Percentiles rank a stretch among this genome's conserved stretches.
Conservation (phyloP, 2,888 invertebrate species). For the Resseliella maxima region DNA sequence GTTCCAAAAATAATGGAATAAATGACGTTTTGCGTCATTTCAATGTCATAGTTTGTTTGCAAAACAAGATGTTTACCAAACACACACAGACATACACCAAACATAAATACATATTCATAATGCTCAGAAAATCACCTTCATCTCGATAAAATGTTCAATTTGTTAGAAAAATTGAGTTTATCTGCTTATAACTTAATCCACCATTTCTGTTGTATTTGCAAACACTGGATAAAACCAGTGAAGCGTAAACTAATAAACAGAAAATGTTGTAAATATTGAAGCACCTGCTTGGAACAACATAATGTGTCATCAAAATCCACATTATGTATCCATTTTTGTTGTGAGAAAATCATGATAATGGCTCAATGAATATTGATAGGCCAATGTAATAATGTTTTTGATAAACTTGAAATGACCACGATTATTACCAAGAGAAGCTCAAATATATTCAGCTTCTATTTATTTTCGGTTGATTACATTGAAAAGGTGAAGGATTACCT, state of each 20-base stretch:
- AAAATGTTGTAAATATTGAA: not conserved
- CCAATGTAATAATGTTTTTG: not conserved
- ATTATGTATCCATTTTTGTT: not conserved
- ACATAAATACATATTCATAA: no score
- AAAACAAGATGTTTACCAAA: not conserved
- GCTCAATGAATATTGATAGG: constrained; percentile 19
- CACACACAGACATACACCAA: not conserved
- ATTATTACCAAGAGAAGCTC: not conserved
- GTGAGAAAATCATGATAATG: not conserved
- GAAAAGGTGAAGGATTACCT: not conserved
- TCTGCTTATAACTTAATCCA: not conserved
- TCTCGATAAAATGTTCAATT: no score
- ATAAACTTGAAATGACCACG: not conserved
- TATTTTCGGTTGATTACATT: not conserved
- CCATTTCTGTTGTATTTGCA: not conserved
- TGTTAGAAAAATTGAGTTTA: no score
- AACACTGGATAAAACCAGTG: not conserved
- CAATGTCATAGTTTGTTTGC: not conserved
- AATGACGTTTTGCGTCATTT: not conserved
- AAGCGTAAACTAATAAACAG: not conserved
- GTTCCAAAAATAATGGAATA: not conserved
- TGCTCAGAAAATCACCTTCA: no score
- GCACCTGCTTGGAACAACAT: not conserved
- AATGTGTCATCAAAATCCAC: not conserved
- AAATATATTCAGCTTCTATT: not conserved